Evolutionary conservation across 1,140 invertebrate genomes (phyloP), one percentile per base, ranked within the genome.

Genomic region (Mamestra configurata): DNA sequence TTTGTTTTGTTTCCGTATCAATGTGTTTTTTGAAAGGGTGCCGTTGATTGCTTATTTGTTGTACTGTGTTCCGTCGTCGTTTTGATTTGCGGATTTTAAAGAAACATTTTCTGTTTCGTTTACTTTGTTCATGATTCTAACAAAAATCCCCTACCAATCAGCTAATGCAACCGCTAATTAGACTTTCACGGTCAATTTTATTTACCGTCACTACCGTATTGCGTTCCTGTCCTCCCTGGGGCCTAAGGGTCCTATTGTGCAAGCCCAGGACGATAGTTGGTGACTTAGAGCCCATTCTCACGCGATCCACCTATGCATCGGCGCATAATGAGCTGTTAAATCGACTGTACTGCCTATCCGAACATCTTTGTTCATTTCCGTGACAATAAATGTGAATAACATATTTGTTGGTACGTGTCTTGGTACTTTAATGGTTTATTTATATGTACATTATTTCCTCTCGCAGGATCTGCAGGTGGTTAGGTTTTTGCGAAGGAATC

Each of bases 211-310:
- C 61, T 66, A 27, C 35, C 31, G 15, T 35, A 66, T 77, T 77
- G 59, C 46, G 70, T 66, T 35, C 27, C 27, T 64, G 73, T 35
- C 43, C 31, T 76, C 75, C 75, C 75, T 77, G 15, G 75, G 46
- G 75, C 22, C 18, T 76, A 49, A 76, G 43, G 20, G 40, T 55
- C 57, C 72, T 46, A 75, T 55, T 37, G 51, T 76, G 73, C 59
- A 46, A 31, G 72, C 61, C 46, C 35, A 76, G 72, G 40, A 59
- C 37, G 40, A 61, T 76, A 76, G 55, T 55, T 46, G 13, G 55
- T 76, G 55, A 76, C 53, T 76, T 76, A 76, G 35, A 27, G 72
- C 40, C 55, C 22, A 76, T 76, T 76, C 72, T 76, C 72, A 76
- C 72, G 72, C 72, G 40, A 76, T 71, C 8, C 72, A 76, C 72